These are phyloP conservation scores for Diogma glabrata DNA, from an alignment of 2,888 invertebrate species.

Conservation along the genomic window DNA sequence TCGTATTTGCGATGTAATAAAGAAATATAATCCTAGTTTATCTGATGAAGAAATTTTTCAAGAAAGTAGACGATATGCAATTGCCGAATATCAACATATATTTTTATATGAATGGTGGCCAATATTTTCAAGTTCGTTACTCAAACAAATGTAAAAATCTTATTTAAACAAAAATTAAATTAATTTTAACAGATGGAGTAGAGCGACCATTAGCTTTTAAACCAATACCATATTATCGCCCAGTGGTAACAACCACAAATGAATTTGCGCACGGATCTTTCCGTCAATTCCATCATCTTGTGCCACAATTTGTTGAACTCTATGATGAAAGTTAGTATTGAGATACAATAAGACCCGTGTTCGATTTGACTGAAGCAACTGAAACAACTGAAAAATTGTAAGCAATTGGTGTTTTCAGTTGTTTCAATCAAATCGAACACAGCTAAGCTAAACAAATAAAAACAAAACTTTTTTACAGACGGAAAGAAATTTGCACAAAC, in stretches of 20 bases:
- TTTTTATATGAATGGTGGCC: not conserved
- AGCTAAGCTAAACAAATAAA: too few relatives aligned
- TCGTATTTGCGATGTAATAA: not conserved
- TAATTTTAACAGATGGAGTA: too few relatives aligned
- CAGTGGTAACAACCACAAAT: not conserved
- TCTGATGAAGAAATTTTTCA: not conserved
- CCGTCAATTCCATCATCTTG: not conserved
- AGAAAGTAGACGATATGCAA: not conserved
- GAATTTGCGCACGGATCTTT: not conserved
- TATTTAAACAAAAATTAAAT: too few relatives aligned
- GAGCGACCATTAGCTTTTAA: too few relatives aligned
- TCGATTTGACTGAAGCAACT: too few relatives aligned
- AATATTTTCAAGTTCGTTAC: not conserved
- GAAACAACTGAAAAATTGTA: too few relatives aligned
- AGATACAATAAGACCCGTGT: too few relatives aligned
- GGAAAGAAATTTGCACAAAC: too few relatives aligned
- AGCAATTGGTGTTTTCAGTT: too few relatives aligned
- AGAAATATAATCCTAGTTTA: not conserved
- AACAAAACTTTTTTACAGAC: too few relatives aligned
- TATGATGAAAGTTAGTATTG: not conserved
- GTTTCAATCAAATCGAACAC: too few relatives aligned
- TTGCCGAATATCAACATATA: constrained; percentile 4
- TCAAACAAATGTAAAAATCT: too few relatives aligned
- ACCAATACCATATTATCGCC: not conserved
- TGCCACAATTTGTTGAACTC: not conserved